Base-by-base conservation (phyloP, 92 coral and sea anemone species). In the Porites evermanni region DNA sequence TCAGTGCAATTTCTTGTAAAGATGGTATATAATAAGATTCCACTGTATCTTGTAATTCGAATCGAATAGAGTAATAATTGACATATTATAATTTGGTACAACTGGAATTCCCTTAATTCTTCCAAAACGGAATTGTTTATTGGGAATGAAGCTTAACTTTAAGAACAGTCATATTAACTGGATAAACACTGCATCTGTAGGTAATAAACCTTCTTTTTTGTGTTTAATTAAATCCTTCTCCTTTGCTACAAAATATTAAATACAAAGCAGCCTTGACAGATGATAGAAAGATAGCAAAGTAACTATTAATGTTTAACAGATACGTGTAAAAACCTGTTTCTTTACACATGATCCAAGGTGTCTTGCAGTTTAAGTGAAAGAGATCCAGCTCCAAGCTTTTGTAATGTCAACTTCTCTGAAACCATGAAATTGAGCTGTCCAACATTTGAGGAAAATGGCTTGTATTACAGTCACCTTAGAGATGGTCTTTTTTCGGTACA, bases 191-290 rank as follows among this genome's bases (percentile, higher is more conserved):
- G 75, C 17, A 80, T 23, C 8, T 16, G 17, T 24, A 52, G n/a
- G 51, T 69, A 60, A 81, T 70, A 81, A 81, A 70, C 70, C 70
- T 70, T 70, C 85, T 72, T 7, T 53, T 74, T 52, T 80, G 51
- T 68, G 38, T 80, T 80, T 67, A 24, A 59, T 70, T 44, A 2
- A 81, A 54, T 21, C 12, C 68, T 26, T 68, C 64, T 80, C 7
- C 13, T 13, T 56, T 69, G 8, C 77, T 81, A 52, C 75, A 69
- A 5, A 38, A 50, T 12, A 21, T 66, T 4, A 50, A 67, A 58
- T 26, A 70, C 74, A 23, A 44, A 70, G 86, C 86, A 81, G 86
- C 86, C 86, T 81, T 81, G 78, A 81, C 86, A 81, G 16, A 20
- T 29, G 29, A 70, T 16, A 7, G 53, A 53, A 53, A 26, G 53